A percentile compares a stretch with the other conserved stretches of the same genome.
Evolutionary conservation across 1,140 invertebrate genomes (phyloP).

Genomic region (Chrysopa pallens): DNA sequence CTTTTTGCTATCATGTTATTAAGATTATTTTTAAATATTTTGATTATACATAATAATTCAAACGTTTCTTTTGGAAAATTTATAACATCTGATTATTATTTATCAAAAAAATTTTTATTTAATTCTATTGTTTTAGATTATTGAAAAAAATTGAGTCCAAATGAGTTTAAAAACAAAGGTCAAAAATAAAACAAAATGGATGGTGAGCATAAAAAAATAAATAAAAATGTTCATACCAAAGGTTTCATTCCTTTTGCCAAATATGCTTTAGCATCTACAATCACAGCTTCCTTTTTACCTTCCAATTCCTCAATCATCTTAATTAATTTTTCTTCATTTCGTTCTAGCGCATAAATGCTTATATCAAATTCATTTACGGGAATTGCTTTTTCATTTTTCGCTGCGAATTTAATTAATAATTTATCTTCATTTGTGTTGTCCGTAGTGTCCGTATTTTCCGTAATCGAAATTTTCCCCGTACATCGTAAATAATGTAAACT

Average conservation of each 20-base stretch:
- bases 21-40: too few relatives aligned
- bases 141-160: not conserved
- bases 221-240: slow-evolving; percentile 1
- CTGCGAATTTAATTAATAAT: not conserved
- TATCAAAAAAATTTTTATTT: not conserved
- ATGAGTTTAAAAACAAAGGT: not conserved
- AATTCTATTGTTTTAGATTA: not conserved
- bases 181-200: not conserved
- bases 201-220: not conserved
- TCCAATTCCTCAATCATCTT: slow-evolving; percentile 11
- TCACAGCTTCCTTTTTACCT: slow-evolving; percentile 8
- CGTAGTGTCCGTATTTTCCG: not conserved
- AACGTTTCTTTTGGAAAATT: not conserved
- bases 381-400: not conserved
- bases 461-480: not conserved
- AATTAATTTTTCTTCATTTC: slow-evolving; percentile 9
- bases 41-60: too few relatives aligned
- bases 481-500: not conserved
- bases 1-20: too few relatives aligned
- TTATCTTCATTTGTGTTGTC: not conserved
- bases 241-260: slow-evolving; percentile 10
- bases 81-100: not conserved
- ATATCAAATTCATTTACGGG: slow-evolving; percentile 5
- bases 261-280: slow-evolving; percentile 10
- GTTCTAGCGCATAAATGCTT: slow-evolving; percentile 8